These are phyloP conservation scores for Apodemia mormo DNA, from an alignment of 2,888 invertebrate genomes.

Conservation along the genomic window DNA sequence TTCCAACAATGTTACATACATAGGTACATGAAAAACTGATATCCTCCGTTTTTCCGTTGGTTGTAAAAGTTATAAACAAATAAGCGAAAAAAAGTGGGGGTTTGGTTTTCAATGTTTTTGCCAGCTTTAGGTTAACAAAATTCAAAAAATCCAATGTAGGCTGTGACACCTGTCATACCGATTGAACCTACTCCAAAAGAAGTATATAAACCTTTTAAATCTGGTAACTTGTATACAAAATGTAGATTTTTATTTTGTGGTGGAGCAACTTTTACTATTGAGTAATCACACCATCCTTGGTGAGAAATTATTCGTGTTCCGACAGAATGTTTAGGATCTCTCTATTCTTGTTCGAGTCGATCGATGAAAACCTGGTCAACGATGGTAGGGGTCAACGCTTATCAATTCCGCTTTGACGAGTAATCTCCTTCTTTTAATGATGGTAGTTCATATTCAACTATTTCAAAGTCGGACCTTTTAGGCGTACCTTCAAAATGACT, in stretches of 20 bases:
- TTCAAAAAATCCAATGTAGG: constrained; percentile 85
- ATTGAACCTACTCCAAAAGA: constrained; percentile 81
- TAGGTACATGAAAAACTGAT: no score
- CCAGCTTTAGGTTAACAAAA: constrained; percentile 82
- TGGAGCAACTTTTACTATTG: constrained; percentile 23
- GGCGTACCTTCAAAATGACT: constrained; percentile 82
- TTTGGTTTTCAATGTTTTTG: no score
- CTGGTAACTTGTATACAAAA: constrained; percentile 58
- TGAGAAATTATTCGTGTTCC: constrained; percentile 79
- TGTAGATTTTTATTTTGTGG: constrained; percentile 41
- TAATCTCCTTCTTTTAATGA: constrained; percentile 74
- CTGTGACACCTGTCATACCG: constrained; percentile 85
- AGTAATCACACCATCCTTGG: constrained; percentile 79
- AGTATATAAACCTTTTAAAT: constrained; percentile 66
- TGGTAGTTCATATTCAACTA: constrained; percentile 83
- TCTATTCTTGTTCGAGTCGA: constrained; percentile 72
- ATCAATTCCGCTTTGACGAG: constrained; percentile 51
- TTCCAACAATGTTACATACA: no score
- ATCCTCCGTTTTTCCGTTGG: no score
- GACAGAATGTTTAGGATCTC: constrained; percentile 79
- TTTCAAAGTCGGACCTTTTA: constrained; percentile 76
- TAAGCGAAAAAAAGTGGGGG: no score
- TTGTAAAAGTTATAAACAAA: no score
- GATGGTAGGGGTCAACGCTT: constrained; percentile 52
- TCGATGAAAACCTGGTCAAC: constrained; percentile 31